These are phyloP conservation scores for Caenorhabditis panamensis DNA, from an alignment of 2,888 invertebrate genomes.

Conservation along the genomic window DNA sequence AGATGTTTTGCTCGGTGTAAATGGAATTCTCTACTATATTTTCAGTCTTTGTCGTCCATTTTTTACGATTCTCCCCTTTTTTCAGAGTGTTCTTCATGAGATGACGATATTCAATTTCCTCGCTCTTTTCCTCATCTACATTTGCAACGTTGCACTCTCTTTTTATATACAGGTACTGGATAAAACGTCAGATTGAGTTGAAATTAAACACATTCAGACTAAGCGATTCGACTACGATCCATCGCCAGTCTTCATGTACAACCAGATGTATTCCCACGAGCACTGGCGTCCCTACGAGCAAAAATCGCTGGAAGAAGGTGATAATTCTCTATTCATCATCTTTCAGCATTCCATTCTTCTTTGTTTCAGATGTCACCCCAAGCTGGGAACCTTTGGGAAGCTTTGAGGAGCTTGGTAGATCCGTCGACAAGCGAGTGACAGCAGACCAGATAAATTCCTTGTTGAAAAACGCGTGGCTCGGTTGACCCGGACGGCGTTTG, in stretches of 20 bases:
- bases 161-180: slow-evolving; percentile 36
- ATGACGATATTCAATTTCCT: slow-evolving; percentile 32
- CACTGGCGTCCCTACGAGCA: slow-evolving; percentile 40
- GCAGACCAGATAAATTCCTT: slow-evolving; percentile 55
- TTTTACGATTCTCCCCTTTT: slow-evolving; percentile 9
- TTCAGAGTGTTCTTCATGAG: slow-evolving; percentile 23
- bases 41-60: not conserved
- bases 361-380: slow-evolving; percentile 15
- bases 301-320: slow-evolving; percentile 15
- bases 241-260: slow-evolving; percentile 37
- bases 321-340: too few relatives aligned
- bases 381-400: slow-evolving; percentile 6
- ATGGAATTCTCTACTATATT: not conserved
- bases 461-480: slow-evolving; percentile 59
- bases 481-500: slow-evolving; percentile 7
- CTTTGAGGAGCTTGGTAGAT: slow-evolving; percentile 8
- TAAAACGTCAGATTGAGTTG: too few relatives aligned
- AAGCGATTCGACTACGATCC: slow-evolving; percentile 58
- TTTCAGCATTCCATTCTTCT: not conserved
- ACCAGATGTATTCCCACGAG: slow-evolving; percentile 46
- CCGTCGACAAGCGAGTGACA: slow-evolving; percentile 47
- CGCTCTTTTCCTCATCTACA: slow-evolving; percentile 29
- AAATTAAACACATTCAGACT: too few relatives aligned
- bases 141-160: slow-evolving; percentile 27
- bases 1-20: not conserved